Base-by-base conservation (phyloP, 2,888 invertebrate genomes). In the Fragum fragum region DNA sequence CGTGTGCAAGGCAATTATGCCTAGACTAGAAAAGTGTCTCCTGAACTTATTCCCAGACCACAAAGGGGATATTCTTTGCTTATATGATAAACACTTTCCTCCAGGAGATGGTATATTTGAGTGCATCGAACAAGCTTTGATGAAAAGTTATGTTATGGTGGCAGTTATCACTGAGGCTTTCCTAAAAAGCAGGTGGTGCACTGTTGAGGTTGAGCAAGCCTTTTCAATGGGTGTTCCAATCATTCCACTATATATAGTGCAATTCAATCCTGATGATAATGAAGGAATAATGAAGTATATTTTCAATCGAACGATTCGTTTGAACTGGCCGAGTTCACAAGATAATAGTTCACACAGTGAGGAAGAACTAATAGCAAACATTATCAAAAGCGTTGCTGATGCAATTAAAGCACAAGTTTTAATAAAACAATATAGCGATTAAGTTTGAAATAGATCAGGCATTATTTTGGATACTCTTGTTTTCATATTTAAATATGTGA, bases 1-100 rank as follows among this genome's bases (percentile, higher is more conserved):
- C 28, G 59, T 59, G 28, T 59, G 59, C 29, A 21, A 28, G 16
- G 29, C 21, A 6, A 26, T 59, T 28, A 26, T 26, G 16, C 59
- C 59, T 1, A 59, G 28, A 18, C 28, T 59, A 59, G 59, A 59
- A 5, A 28, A 29, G 14, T 59, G 14, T 11, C 28, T 59, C 16
- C 9, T 16, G 16, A 9, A 59, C 26, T 1, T 59, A 28, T 59
- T 59, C 28, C 59, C 59, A 18, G 28, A 59, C 16, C 29, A 59
- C 11, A 26, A 59, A 28, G 59, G 59, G 16, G 59, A 59, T 59
- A 59, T 59, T 28, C 18, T 59, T 28, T 59, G 59, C 28, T 59
- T 59, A 9, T 59, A 59, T 28, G 59, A 59, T 18, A 59, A 59
- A 29, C 59, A 59, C 28, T 59, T 59, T 29, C 16, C 26, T 28